Conservation (phyloP, 2,888 invertebrate genomes). For the Andrena dorsata region DNA sequence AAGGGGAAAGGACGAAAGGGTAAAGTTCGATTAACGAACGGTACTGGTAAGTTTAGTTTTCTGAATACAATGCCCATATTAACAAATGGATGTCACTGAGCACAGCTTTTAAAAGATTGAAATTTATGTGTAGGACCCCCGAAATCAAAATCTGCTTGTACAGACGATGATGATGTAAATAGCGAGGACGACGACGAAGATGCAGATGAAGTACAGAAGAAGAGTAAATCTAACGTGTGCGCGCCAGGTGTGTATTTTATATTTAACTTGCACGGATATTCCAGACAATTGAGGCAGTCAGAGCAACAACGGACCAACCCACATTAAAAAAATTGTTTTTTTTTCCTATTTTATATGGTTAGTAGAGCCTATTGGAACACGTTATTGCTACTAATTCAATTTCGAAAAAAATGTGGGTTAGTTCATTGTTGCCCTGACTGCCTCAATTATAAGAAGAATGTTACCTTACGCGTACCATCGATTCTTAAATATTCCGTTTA, state of each 20-base stretch:
- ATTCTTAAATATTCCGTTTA: not conserved
- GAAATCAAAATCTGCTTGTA: constrained; percentile 72
- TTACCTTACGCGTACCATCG: no score
- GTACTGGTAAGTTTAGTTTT: constrained; percentile 75
- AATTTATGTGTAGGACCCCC: constrained; percentile 62
- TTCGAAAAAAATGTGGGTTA: no score
- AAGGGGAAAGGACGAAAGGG: constrained; percentile 69
- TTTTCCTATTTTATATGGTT: no score
- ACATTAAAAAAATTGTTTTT: no score
- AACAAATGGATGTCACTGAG: not conserved
- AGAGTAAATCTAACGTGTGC: constrained; percentile 56
- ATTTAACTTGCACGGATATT: not conserved
- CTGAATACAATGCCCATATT: not conserved
- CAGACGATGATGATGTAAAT: constrained; percentile 72
- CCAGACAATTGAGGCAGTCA: no score
- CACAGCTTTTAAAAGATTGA: not conserved
- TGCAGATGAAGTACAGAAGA: constrained; percentile 50
- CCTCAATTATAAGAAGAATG: not conserved
- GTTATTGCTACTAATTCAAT: no score
- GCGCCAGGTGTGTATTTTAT: constrained; percentile 72
- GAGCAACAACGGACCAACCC: no score
- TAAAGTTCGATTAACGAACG: constrained; percentile 78
- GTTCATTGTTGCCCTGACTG: no score
- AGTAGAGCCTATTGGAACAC: no score
- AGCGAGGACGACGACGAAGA: constrained; percentile 71